Percentiles rank a stretch among this genome's conserved stretches.
Evolutionary conservation across 2,797 vertebrate genomes (phyloP).

Genomic region (Epinephelus coioides): DNA sequence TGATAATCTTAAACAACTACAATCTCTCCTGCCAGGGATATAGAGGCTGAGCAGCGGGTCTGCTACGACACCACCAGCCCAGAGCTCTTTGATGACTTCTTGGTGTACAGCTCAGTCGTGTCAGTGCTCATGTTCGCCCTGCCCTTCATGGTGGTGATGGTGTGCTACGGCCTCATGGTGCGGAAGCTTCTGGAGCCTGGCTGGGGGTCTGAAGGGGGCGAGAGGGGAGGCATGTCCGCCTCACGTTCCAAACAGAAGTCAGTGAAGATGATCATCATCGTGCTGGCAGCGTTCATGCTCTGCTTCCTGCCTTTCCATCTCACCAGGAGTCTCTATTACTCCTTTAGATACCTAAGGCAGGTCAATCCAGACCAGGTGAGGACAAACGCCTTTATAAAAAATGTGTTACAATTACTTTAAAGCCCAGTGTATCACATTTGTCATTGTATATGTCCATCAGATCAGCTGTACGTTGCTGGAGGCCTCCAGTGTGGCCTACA

Average conservation of each 20-base stretch:
- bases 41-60: constrained; percentile 62
- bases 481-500: constrained; percentile 92
- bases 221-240: constrained; percentile 75
- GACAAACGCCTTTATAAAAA: neutral
- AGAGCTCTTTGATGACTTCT: constrained; percentile 90
- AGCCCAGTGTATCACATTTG: neutral
- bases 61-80: constrained; percentile 95
- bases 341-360: constrained; percentile 89
- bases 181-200: constrained; percentile 88
- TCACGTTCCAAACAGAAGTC: constrained; percentile 92
- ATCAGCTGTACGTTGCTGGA: constrained; percentile 90
- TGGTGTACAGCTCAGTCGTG: constrained; percentile 92
- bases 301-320: constrained; percentile 97
- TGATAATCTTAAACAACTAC: neutral
- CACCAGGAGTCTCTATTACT: constrained; percentile 95
- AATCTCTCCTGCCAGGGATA: constrained; percentile 51
- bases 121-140: constrained; percentile 91
- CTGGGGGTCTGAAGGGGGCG: constrained; percentile 38
- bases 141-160: constrained; percentile 92
- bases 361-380: constrained; percentile 73
- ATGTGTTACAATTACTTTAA: neutral
- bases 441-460: constrained; percentile 39
- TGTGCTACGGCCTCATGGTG: constrained; percentile 93
- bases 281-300: constrained; percentile 91
- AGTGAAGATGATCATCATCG: constrained; percentile 94